Evolutionary conservation across 1,140 invertebrate genomes (phyloP).

Genomic region (Heterodera schachtii): DNA sequence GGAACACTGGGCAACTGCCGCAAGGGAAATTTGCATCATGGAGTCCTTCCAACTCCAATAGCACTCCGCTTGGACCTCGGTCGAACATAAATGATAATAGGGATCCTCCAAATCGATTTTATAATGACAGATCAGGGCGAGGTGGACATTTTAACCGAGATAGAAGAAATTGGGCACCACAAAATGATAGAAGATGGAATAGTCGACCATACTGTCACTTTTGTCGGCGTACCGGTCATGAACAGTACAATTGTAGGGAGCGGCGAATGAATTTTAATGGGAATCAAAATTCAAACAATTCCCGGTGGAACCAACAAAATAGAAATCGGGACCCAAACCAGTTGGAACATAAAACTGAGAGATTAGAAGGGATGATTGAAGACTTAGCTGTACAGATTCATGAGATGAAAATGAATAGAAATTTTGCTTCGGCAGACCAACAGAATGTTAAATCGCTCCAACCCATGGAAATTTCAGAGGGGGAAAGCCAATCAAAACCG

Average conservation of each 20-base stretch:
- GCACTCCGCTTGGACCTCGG: too few species aligned
- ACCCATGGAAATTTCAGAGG: neutral
- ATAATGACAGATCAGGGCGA: neutral
- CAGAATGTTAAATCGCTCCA: neutral
- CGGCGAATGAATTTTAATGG: neutral
- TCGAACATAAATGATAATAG: too few species aligned
- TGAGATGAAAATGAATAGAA: conserved; percentile 6
- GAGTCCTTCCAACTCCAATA: neutral
- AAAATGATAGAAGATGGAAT: conserved; percentile 6
- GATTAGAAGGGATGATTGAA: neutral
- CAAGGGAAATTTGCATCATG: neutral
- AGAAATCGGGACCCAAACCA: neutral
- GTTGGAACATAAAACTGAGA: neutral
- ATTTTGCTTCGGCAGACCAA: neutral
- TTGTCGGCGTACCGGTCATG: neutral
- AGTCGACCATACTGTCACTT: neutral
- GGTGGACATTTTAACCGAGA: too few species aligned
- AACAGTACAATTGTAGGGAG: conserved; percentile 5
- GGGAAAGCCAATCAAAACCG: neutral
- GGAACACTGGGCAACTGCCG: neutral
- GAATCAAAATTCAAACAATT: neutral
- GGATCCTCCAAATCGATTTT: too few species aligned
- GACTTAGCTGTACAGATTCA: neutral
- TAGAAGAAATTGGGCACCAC: neutral
- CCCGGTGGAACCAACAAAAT: neutral